A percentile compares a stretch with the other conserved stretches of the same genome.
Conservation (phyloP, 2,113 vertebrate species). For the Osmerus mordax region DNA sequence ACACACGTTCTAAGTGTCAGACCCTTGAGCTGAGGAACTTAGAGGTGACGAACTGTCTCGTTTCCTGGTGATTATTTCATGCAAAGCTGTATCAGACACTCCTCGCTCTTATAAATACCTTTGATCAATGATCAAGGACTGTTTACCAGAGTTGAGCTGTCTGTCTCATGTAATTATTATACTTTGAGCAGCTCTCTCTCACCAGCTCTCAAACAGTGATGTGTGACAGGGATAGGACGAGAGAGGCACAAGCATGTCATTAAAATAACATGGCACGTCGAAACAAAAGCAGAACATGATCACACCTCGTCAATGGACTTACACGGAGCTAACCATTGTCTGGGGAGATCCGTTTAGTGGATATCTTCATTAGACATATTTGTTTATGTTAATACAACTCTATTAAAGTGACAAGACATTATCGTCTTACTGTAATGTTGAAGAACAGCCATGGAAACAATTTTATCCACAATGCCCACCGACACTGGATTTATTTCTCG, state of each 20-base stretch:
- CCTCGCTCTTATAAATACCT: neutral
- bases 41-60: too few species aligned
- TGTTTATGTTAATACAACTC: too few species aligned
- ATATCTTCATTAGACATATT: constrained; percentile 33
- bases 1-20: too few species aligned
- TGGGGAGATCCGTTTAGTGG: constrained; percentile 20
- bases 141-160: constrained; percentile 13
- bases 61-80: too few species aligned
- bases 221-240: constrained; percentile 18
- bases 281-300: constrained; percentile 24
- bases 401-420: neutral
- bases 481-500: constrained; percentile 21
- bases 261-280: constrained; percentile 8
- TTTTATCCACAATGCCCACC: too few species aligned
- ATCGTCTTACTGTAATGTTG: constrained; percentile 20
- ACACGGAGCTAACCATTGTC: constrained; percentile 46
- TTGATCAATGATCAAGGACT: constrained; percentile 22
- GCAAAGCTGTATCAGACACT: too few species aligned
- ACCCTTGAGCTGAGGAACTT: too few species aligned
- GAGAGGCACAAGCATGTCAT: constrained; percentile 24
- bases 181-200: constrained; percentile 8
- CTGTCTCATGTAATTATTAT: constrained; percentile 11
- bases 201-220: constrained; percentile 17
- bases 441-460: too few species aligned
- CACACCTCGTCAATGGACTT: constrained; percentile 29